Percentiles rank a stretch among this genome's conserved stretches.
phyloP scores from a whole-genome alignment of 2,113 vertebrate genomes.

The Strigops habroptila region DNA sequence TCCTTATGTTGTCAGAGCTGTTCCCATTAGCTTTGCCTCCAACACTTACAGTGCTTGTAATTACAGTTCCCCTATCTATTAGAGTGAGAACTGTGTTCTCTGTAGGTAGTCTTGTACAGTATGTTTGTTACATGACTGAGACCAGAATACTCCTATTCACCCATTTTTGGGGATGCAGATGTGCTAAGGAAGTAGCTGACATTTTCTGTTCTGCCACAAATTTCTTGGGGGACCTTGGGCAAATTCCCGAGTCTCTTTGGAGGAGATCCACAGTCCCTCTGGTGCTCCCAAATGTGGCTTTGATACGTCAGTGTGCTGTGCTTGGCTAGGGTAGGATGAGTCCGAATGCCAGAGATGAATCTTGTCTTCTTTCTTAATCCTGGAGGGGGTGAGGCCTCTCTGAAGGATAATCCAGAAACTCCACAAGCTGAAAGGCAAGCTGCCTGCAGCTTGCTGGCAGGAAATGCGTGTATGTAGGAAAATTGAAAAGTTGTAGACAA shows the following conservation, averaged over 20 bases:
- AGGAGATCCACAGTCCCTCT: not conserved
- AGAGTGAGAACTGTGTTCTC: not conserved
- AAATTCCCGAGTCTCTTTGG: not conserved
- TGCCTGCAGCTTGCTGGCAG: not conserved
- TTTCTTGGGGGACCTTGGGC: not conserved
- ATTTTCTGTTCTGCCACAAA: not conserved
- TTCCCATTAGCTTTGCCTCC: not conserved
- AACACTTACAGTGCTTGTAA: not conserved
- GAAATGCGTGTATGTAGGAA: not conserved
- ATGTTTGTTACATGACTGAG: not conserved
- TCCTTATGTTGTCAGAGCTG: not conserved
- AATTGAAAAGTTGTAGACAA: constrained; percentile 13
- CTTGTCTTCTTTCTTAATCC: not conserved
- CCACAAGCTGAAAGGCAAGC: not conserved
- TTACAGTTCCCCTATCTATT: not conserved
- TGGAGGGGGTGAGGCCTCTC: not conserved
- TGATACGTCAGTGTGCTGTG: not conserved
- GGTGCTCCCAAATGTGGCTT: not conserved
- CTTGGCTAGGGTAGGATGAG: not conserved
- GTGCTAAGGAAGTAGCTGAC: not conserved
- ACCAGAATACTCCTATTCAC: not conserved
- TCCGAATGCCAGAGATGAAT: not conserved
- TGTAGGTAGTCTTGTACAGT: not conserved
- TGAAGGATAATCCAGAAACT: not conserved
- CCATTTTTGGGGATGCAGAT: not conserved